Base-by-base conservation (phyloP, 1,140 invertebrate species). In the Drosophila lacteicornis region DNA sequence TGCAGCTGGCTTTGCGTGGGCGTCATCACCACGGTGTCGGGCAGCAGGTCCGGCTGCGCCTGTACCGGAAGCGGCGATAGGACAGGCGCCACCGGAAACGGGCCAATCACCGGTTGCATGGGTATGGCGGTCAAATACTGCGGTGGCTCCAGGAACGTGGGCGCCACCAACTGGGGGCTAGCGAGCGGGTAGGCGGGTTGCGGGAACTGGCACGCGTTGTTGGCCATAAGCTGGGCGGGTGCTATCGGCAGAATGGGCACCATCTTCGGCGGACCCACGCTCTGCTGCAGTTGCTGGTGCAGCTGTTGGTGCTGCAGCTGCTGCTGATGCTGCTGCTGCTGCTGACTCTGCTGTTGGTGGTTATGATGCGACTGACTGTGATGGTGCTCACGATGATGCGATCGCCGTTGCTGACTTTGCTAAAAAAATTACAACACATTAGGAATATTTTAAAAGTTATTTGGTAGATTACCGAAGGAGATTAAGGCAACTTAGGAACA, bases 1-100 rank as follows among this genome's bases (percentile, higher is more conserved):
- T 96, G 95, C 46, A 96, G 93, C 79, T 96, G 95, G 38, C 94
- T 94, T 81, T 96, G 96, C 9, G 94, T 94, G 0, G 95, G 93
- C 19, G 94, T 94, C 80, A 96, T 94, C 3, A 93, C 86, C 12
- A 92, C 78, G 3, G 79, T 76, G 1, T 80, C 69, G 17, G 91
- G 71, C 25, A 92, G 47, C 63, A 90, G 43, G 2, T 92, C 90
- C 25, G 80, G 27, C 30, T 91, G 83, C 2, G 49, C 40, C 43
- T 79, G 78, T 55, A 93, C 68, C 36, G 93, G 73, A 12, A 81
- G 76, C 59, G 80, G 93, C 33, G 93, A 93, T 15, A 93, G 33
- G 76, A 93, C 65, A 40, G 93, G 93, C 0, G 92, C 92, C 47
- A 91, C 80, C 1, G 87, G 79, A 58, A 92, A 92, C 1, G 87